Base-by-base conservation (phyloP, 1,140 invertebrate species). In the Carcinoscorpius rotundicauda region DNA sequence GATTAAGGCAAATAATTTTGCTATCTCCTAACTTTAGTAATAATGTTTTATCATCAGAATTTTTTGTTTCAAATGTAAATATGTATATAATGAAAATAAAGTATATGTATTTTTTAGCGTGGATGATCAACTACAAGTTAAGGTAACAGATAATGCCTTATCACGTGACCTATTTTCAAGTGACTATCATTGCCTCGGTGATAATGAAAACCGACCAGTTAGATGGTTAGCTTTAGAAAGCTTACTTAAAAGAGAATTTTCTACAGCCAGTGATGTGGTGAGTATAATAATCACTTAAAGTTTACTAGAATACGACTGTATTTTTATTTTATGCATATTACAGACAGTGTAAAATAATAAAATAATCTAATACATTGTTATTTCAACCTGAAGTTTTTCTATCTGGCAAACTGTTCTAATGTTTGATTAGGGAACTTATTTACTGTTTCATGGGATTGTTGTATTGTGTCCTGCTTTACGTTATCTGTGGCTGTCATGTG, bases 161-260 rank as follows among this genome's bases (percentile, higher is more conserved):
- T 87, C 91, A 0, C 82, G 92, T 58, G 94, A 97, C 77, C 80
- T 97, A 49, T 98, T 97, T 76, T 92, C 94, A 3, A 84, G 86
- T 11, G 95, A 98, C 77, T 97, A 98, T 78, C 89, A 95, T 76
- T 96, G 92, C 76, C 79, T 96, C 62, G 92, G 91, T 4, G 93
- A 97, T 78, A 95, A 94, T 74, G 93, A 97, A 76, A 95, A 95
- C 79, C 82, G 93, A 67, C 93, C 94, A 3, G 85, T 98, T 65
- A 97, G 96, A 77, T 98, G 95, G 95, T 81, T 97, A 73, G 87
- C 93, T 4, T 80, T 93, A 50, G 95, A 98, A 78, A 86, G 89
- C 60, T 79, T 98, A 60, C 79, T 87, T n/a, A 87, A 87, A 69
- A 87, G 88, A 71, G 85, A 85, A 72, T 95, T 92, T 78, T 88